Conservation (phyloP, 2,797 vertebrate species). For the Ambastaia sidthimunki region DNA sequence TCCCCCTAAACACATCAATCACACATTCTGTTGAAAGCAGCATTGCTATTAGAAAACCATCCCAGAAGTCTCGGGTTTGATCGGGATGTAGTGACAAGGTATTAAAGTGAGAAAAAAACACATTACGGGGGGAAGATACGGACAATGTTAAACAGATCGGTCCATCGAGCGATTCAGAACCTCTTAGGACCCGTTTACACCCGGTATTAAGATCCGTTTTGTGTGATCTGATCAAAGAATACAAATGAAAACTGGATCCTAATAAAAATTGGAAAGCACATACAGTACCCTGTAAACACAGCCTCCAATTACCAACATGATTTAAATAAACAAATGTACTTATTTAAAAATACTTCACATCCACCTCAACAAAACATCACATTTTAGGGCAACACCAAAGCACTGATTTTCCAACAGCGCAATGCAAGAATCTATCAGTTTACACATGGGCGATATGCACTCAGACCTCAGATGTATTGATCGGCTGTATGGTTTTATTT, state of each 20-base stretch:
- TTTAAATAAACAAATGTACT: too few species aligned
- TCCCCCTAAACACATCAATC: slow-evolving; percentile 56
- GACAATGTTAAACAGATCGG: slow-evolving; percentile 22
- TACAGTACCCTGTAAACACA: too few species aligned
- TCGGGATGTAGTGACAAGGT: slow-evolving; percentile 54
- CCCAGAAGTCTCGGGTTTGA: slow-evolving; percentile 54
- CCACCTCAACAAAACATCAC: background rate
- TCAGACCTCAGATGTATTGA: slow-evolving; percentile 10
- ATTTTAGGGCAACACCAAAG: background rate
- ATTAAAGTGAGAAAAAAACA: slow-evolving; percentile 41
- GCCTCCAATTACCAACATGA: too few species aligned
- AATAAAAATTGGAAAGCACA: too few species aligned
- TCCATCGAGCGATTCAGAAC: slow-evolving; percentile 15
- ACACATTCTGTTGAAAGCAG: slow-evolving; percentile 38
- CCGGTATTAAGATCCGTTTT: background rate
- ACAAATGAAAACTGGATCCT: too few species aligned
- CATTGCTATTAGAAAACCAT: slow-evolving; percentile 50
- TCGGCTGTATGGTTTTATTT: slow-evolving; percentile 26
- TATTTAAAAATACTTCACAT: background rate
- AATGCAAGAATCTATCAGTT: background rate
- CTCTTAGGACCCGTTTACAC: background rate
- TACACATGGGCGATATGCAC: background rate
- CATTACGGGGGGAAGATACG: slow-evolving; percentile 2
- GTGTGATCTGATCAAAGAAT: too few species aligned
- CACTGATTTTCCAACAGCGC: background rate